phyloP scores from a whole-genome alignment of 2,888 invertebrate species.

The Macrosiphum euphorbiae region DNA sequence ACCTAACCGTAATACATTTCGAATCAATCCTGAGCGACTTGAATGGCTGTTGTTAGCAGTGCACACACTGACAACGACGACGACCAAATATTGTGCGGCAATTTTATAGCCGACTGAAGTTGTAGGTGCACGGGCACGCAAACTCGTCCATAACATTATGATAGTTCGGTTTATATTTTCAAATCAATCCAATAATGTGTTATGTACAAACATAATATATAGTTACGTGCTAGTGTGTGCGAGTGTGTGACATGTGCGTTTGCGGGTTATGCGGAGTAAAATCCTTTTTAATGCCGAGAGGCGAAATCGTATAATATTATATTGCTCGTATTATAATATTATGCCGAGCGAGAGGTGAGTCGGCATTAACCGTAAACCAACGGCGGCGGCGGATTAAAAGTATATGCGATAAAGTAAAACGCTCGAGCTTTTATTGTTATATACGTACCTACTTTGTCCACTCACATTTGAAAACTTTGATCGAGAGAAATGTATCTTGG shows the following conservation, averaged over 20 bases:
- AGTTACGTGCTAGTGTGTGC: background rate
- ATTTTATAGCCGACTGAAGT: background rate
- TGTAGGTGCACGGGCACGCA: background rate
- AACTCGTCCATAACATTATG: background rate
- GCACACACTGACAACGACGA: background rate
- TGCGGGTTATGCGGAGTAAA: background rate
- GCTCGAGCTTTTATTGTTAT: background rate
- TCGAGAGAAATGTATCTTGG: background rate
- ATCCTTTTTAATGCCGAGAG: background rate
- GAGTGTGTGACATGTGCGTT: too few species aligned
- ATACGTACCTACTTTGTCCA: background rate
- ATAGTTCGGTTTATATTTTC: background rate
- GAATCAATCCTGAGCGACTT: slow-evolving; percentile 11
- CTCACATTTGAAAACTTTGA: background rate
- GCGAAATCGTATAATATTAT: background rate
- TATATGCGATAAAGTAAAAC: background rate
- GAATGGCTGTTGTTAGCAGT: background rate
- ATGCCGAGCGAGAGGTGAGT: background rate
- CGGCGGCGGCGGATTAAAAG: background rate
- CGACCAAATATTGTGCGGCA: background rate
- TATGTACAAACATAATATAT: background rate
- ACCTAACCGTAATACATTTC: slow-evolving; percentile 16
- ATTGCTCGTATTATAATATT: background rate
- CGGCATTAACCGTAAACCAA: background rate
- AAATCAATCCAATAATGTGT: background rate